Conservation (phyloP, 2,797 vertebrate species). For the Typhlichthys subterraneus region DNA sequence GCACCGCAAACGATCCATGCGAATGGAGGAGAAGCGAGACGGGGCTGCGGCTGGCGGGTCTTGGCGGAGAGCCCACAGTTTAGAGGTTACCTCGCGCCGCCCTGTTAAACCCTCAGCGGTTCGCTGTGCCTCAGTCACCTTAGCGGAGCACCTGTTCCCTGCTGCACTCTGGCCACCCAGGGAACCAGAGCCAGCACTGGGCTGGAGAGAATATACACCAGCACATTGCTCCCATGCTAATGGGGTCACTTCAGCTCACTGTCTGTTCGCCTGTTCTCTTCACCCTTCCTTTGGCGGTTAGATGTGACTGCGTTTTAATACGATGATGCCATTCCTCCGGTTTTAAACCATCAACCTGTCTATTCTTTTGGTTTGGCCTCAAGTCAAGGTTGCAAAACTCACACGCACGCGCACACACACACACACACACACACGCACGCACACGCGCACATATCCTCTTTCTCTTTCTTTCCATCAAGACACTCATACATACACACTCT, state of each 20-base stretch:
- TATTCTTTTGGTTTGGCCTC: too few species aligned
- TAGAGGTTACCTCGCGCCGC: conserved; percentile 9
- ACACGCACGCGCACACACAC: background rate
- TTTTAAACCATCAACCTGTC: too few species aligned
- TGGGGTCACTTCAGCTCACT: background rate
- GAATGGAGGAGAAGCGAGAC: background rate
- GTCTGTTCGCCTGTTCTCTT: background rate
- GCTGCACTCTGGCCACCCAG: too few species aligned
- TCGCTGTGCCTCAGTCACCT: conserved; percentile 4
- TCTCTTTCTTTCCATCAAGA: too few species aligned
- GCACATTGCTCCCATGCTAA: too few species aligned
- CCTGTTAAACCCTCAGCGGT: conserved; percentile 2
- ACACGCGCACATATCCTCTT: conserved; percentile 8
- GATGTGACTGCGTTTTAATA: too few species aligned
- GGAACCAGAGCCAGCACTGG: too few species aligned
- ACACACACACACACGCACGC: conserved; percentile 1
- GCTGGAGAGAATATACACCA: too few species aligned
- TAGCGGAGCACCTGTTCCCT: conserved; percentile 4
- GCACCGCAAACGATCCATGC: conserved; percentile 15
- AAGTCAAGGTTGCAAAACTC: too few species aligned
- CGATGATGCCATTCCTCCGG: too few species aligned
- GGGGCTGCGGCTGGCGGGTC: conserved; percentile 4
- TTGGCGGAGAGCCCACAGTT: conserved; percentile 16
- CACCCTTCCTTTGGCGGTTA: background rate
- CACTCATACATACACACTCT: background rate